Percentiles rank a stretch among this genome's conserved stretches.
These are phyloP conservation scores for Dione vanillae DNA, from an alignment of 2,888 invertebrate genomes.

Conservation along the genomic window DNA sequence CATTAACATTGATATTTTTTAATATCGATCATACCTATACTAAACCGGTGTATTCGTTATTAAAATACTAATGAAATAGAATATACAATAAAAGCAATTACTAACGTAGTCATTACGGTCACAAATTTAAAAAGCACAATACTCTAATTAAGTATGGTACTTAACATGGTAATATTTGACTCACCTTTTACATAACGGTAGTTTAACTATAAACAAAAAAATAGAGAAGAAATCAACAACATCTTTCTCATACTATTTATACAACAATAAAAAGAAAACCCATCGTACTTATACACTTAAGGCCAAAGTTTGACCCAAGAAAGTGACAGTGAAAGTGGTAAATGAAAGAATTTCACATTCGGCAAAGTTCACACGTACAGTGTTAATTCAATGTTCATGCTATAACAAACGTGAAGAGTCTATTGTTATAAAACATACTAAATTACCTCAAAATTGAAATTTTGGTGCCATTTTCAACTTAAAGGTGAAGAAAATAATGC, in stretches of 20 bases:
- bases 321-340: slow-evolving; percentile 72
- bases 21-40: no score
- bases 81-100: no score
- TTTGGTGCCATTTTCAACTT: slow-evolving; percentile 33
- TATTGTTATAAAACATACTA: slow-evolving; percentile 62
- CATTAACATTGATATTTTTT: no score
- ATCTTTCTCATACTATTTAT: slow-evolving; percentile 25
- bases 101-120: no score
- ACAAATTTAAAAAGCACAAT: not conserved
- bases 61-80: no score
- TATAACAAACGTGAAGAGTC: slow-evolving; percentile 61
- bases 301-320: slow-evolving; percentile 51
- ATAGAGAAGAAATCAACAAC: not conserved
- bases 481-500: slow-evolving; percentile 27
- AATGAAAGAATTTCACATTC: slow-evolving; percentile 61
- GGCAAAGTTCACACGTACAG: slow-evolving; percentile 67
- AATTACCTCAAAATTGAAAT: slow-evolving; percentile 36
- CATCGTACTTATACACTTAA: slow-evolving; percentile 35
- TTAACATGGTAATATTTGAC: not conserved
- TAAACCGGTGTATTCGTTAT: no score
- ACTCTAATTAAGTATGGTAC: not conserved
- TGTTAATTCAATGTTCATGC: slow-evolving; percentile 64
- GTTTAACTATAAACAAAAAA: not conserved
- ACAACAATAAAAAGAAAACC: slow-evolving; percentile 29
- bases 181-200: slow-evolving; percentile 5